Percentiles rank a stretch among this genome's conserved stretches.
Conservation (phyloP, 2,888 invertebrate genomes). For the Drosophila gaucha region DNA sequence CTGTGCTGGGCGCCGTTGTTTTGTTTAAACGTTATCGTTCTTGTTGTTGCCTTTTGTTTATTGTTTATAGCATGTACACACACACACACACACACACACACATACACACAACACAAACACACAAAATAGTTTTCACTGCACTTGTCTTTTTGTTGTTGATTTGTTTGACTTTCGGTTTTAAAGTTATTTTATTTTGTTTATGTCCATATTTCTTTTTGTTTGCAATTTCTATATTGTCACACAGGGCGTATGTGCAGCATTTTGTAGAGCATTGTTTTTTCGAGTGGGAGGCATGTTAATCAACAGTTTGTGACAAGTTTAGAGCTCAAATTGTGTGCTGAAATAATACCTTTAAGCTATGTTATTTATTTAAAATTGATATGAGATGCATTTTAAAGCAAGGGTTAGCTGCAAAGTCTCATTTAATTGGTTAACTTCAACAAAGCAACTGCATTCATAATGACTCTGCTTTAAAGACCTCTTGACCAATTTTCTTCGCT, state of each 20-base stretch:
- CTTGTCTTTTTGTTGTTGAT: slow-evolving; percentile 18
- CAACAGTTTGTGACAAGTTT: slow-evolving; percentile 33
- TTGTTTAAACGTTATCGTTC: slow-evolving; percentile 77
- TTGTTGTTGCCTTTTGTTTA: slow-evolving; percentile 73
- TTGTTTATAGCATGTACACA: slow-evolving; percentile 64
- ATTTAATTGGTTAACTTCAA: not conserved
- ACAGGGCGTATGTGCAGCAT: slow-evolving; percentile 40
- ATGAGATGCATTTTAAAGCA: not conserved
- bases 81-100: slow-evolving; percentile 1
- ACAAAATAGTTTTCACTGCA: slow-evolving; percentile 49
- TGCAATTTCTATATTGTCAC: slow-evolving; percentile 29
- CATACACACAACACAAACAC: slow-evolving; percentile 9
- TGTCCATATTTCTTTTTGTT: slow-evolving; percentile 34
- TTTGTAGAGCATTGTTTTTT: slow-evolving; percentile 22
- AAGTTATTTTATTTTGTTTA: slow-evolving; percentile 36
- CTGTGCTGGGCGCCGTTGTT: slow-evolving; percentile 74
- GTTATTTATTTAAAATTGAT: not conserved
- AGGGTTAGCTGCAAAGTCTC: too few relatives aligned
- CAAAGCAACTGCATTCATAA: not conserved
- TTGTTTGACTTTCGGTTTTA: slow-evolving; percentile 49
- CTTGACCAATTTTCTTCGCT: not conserved
- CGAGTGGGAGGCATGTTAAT: slow-evolving; percentile 22
- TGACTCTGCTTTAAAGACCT: not conserved
- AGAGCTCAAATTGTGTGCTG: slow-evolving; percentile 3
- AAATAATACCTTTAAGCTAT: slow-evolving; percentile 4